Evolutionary conservation across 30 jellyfish, hydroid and myxozoan genomes (phyloP).

Genomic region (Cassiopea andromeda): DNA sequence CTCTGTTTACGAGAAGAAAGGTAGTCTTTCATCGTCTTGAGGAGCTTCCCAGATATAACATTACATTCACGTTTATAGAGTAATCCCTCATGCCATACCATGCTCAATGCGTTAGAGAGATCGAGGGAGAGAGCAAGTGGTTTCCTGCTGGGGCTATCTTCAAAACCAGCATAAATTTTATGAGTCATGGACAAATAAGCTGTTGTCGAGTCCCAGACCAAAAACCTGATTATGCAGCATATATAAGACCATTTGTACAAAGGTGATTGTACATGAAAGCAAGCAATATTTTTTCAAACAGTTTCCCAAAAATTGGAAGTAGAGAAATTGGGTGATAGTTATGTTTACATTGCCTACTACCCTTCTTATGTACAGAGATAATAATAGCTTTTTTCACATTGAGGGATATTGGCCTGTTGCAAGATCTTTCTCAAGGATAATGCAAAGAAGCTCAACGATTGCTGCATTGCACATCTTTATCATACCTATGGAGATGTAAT

Average conservation of each 20-base stretch:
- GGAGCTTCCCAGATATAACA: conserved; percentile 31
- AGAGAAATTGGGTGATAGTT: conserved; percentile 51
- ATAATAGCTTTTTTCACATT: conserved; percentile 55
- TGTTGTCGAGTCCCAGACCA: conserved; percentile 43
- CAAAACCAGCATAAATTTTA: conserved; percentile 52
- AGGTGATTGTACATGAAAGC: conserved; percentile 54
- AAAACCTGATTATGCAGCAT: conserved; percentile 64
- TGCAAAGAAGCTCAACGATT: conserved; percentile 53
- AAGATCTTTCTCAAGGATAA: conserved; percentile 34
- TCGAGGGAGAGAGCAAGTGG: conserved; percentile 57
- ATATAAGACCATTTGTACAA: conserved; percentile 42
- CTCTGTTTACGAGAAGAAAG: conserved; percentile 38
- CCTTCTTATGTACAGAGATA: conserved; percentile 60
- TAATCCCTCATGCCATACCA: conserved; percentile 59
- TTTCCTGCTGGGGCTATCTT: conserved; percentile 49
- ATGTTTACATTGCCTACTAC: conserved; percentile 47
- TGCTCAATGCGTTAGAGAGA: conserved; percentile 56
- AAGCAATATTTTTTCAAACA: conserved; percentile 69
- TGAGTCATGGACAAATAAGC: conserved; percentile 47
- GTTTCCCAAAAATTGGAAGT: conserved; percentile 63
- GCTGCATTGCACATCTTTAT: too few species aligned
- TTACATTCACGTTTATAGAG: conserved; percentile 35
- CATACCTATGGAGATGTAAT: too few species aligned
- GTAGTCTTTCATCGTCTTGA: not conserved
- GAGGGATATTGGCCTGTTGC: conserved; percentile 42